Base-by-base conservation (phyloP, 2,888 invertebrate species). In the Sphinx pinastri region DNA sequence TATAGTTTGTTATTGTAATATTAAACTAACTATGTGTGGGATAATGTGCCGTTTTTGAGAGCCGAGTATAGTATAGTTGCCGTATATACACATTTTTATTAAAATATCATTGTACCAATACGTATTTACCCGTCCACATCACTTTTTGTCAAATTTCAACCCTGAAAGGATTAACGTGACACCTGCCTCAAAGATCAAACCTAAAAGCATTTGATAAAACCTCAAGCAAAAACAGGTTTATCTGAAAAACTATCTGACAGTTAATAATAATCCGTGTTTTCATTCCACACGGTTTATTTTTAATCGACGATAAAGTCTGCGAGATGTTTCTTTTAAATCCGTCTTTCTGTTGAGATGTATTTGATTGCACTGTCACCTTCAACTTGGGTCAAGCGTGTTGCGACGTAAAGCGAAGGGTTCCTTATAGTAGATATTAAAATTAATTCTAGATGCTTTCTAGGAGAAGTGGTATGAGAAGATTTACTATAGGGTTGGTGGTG, bases 231-330 rank as follows among this genome's bases (percentile, higher is more conserved):
- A 55, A 55, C 55, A 12, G 16, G 2, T 55, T 11, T 19, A 55
- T 19, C 55, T 19, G n/a, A 55, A 4, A 19, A 11, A 10, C 13
- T 12, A 19, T 19, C 45, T 63, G 49, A 49, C 63, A 47, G 49
- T 47, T 63, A 12, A 47, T 63, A 49, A 63, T 63, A 63, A 49
- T 63, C 63, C 63, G 19, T 58, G 58, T 58, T 58, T 63, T 47
- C 47, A 63, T 47, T 57, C 57, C 57, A 5, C 1, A 13, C 19
- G 49, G 19, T 47, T 63, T 47, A 47, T 63, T 63, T 47, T 63
- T 13, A 63, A 49, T 47, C 7, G 63, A 49, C 63, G 63, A 49
- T 63, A 63, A 63, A 63, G 49, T 63, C 49, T 63, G 63, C 63
- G 63, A 25, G 19, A 13, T 14, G 47, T 47, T 63, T 63, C 38